Evolutionary conservation across 2,113 vertebrate species (phyloP).

Genomic region (Colossoma macropomum): DNA sequence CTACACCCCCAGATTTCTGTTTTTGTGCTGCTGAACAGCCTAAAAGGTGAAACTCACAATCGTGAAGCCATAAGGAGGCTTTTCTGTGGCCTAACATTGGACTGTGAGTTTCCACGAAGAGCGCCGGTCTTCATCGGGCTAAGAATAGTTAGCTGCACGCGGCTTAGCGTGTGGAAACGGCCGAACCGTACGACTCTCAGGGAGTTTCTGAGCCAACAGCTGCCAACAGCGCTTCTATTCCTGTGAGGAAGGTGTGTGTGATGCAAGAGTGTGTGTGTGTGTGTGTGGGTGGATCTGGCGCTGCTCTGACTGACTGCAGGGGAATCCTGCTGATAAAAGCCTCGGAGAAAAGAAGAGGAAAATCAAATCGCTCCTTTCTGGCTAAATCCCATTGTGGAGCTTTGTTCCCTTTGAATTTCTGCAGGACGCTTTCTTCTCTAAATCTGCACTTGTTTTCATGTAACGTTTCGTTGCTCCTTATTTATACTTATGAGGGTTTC

Average conservation of each 20-base stretch:
- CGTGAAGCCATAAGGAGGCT: too few relatives aligned
- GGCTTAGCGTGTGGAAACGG: background rate
- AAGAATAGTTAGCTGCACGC: constrained; percentile 2
- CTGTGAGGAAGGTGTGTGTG: constrained; percentile 19
- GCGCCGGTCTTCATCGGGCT: background rate
- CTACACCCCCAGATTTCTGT: too few relatives aligned
- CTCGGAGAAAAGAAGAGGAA: background rate
- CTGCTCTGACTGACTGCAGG: constrained; percentile 1
- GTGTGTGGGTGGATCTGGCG: background rate
- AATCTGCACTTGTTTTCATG: background rate
- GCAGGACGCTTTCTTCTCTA: background rate
- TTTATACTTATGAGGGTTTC: background rate
- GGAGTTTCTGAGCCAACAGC: background rate
- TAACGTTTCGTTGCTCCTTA: background rate
- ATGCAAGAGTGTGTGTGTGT: background rate
- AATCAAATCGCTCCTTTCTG: background rate
- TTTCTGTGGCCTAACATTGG: too few relatives aligned
- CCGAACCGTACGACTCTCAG: background rate
- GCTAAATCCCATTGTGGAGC: background rate
- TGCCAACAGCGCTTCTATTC: constrained; percentile 17
- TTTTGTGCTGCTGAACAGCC: too few relatives aligned
- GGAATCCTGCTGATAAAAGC: constrained; percentile 4
- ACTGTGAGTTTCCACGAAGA: background rate
- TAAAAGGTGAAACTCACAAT: background rate
- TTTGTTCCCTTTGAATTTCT: background rate